phyloP scores from a whole-genome alignment of 2,797 vertebrate genomes.

The Uromys caudimaculatus region DNA sequence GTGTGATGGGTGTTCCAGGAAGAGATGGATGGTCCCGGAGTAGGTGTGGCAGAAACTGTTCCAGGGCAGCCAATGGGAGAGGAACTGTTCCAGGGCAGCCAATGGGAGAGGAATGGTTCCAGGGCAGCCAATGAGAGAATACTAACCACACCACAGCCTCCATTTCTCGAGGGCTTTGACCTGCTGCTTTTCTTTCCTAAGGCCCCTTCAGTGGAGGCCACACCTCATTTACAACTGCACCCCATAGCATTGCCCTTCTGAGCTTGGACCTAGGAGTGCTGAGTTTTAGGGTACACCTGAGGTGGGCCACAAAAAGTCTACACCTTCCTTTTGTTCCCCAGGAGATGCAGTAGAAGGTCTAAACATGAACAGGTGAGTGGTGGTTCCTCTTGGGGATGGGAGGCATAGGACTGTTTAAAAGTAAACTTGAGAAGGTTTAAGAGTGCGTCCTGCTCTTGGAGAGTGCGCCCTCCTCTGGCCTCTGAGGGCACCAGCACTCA shows the following conservation, averaged over 20 bases:
- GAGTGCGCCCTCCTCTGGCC: not conserved
- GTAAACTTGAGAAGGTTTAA: not conserved
- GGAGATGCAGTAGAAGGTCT: not conserved
- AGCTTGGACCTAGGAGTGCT: not conserved
- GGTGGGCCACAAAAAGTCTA: not conserved
- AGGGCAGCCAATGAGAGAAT: rapidly evolving
- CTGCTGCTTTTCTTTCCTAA: not conserved
- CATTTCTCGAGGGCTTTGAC: not conserved
- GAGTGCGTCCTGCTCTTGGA: not conserved
- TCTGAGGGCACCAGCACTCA: not conserved
- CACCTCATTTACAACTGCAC: not conserved
- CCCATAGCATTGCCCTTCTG: not conserved
- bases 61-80: rapidly evolving
- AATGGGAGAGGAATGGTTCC: rapidly evolving
- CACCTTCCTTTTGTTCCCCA: not conserved
- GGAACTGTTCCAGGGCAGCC: no score
- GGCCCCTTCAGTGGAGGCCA: not conserved
- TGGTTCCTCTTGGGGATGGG: not conserved
- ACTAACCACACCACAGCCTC: not conserved
- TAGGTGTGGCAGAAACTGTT: not conserved
- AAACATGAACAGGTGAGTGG: no score
- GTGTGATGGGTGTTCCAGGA: no score
- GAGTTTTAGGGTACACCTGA: not conserved
- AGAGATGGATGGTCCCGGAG: no score
- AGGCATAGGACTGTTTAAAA: not conserved